Evolutionary conservation across 2,888 invertebrate genomes (phyloP).

Genomic region (Trichopoda pennipes): DNA sequence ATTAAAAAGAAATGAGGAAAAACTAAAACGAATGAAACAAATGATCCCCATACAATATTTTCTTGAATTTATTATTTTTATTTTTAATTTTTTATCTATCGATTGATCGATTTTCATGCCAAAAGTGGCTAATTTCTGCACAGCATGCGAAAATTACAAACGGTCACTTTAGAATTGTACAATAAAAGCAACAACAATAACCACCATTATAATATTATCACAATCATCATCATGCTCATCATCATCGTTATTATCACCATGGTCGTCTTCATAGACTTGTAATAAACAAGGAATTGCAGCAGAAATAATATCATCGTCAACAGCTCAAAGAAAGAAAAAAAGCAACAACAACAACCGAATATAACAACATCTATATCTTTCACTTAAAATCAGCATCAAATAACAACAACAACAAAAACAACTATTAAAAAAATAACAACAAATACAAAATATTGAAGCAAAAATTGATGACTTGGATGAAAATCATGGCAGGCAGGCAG

Average conservation of each 20-base stretch:
- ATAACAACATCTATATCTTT: constrained; percentile 60
- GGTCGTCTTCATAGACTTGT: constrained; percentile 18
- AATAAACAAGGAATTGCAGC: constrained; percentile 1
- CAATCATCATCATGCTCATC: constrained; percentile 38
- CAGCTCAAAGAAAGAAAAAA: not conserved
- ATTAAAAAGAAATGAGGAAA: constrained; percentile 41
- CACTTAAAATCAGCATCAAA: constrained; percentile 62
- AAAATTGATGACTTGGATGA: not conserved
- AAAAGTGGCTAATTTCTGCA: constrained; percentile 69
- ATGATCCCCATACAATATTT: constrained; percentile 39
- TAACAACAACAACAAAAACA: constrained; percentile 38
- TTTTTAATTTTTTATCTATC: constrained; percentile 35
- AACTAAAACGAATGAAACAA: constrained; percentile 8
- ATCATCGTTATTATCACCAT: constrained; percentile 19
- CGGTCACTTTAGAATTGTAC: constrained; percentile 38
- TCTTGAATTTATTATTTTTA: constrained; percentile 1
- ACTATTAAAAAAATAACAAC: too few species aligned
- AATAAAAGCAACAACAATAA: constrained; percentile 9
- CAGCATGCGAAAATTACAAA: constrained; percentile 68
- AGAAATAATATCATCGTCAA: constrained; percentile 42
- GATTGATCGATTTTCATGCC: constrained; percentile 69
- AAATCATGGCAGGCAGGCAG: not conserved
- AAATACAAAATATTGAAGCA: constrained; percentile 17
- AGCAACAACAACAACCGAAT: constrained; percentile 26
- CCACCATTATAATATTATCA: constrained; percentile 2